phyloP scores from a whole-genome alignment of 2,797 vertebrate genomes.

The Cheirogaleus major region DNA sequence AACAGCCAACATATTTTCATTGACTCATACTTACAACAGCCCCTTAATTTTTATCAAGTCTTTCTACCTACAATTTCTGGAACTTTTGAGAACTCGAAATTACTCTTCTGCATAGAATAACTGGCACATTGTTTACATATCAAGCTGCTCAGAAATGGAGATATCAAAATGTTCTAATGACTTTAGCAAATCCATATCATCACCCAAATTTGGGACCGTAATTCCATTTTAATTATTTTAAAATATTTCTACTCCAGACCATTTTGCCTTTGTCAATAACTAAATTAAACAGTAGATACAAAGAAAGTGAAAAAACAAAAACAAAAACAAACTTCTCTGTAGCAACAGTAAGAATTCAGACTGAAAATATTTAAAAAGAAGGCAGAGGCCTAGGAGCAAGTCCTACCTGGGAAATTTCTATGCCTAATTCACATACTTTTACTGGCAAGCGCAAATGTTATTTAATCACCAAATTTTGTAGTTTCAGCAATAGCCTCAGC shows the following conservation, averaged over 20 bases:
- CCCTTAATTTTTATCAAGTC: neutral
- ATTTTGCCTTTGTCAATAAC: neutral
- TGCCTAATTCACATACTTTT: slow-evolving; percentile 5
- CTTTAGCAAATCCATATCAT: neutral
- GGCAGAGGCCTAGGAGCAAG: neutral
- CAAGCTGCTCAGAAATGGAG: neutral
- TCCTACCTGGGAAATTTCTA: slow-evolving; percentile 33
- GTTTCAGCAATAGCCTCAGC: slow-evolving; percentile 10
- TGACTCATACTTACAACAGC: neutral
- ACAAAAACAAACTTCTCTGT: neutral
- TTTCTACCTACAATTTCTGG: neutral
- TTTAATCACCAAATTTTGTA: slow-evolving; percentile 36
- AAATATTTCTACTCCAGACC: neutral
- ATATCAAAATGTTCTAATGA: neutral
- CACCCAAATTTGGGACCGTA: neutral
- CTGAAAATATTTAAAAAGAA: slow-evolving; percentile 22
- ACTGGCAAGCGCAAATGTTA: neutral
- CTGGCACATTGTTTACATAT: neutral
- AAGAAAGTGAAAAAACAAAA: slow-evolving; percentile 21
- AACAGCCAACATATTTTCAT: neutral
- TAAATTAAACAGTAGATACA: neutral
- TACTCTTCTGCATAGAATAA: neutral
- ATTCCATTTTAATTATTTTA: slow-evolving; percentile 22
- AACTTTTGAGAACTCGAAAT: slow-evolving; percentile 44
- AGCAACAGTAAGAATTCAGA: neutral